phyloP scores from a whole-genome alignment of 2,888 invertebrate species.

The Platycnemis pennipes region DNA sequence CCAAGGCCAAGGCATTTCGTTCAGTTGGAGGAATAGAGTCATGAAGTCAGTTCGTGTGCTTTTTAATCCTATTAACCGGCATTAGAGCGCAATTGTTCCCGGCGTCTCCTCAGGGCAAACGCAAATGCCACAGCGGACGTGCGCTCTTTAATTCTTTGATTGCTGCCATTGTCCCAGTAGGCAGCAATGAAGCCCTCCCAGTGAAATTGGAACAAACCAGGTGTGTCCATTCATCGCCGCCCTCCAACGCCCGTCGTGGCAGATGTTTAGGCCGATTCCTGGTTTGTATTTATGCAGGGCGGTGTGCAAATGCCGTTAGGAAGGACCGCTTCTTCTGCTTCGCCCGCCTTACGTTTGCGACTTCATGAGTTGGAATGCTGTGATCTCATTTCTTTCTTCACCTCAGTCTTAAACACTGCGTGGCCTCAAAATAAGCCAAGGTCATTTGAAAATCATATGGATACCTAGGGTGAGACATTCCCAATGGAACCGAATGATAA shows the following conservation, averaged over 20 bases:
- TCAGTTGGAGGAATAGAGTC: too few relatives aligned
- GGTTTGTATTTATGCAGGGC: constrained; percentile 8
- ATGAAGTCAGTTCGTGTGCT: too few relatives aligned
- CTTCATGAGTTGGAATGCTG: constrained; percentile 19
- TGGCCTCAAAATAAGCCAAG: constrained; percentile 8
- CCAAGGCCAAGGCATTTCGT: too few relatives aligned
- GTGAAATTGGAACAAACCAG: constrained; percentile 26
- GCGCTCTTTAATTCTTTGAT: not conserved
- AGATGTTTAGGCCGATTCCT: constrained; percentile 19
- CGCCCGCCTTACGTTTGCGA: not conserved
- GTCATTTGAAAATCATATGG: not conserved
- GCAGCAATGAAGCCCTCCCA: not conserved
- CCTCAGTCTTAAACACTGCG: not conserved
- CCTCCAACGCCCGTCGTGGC: not conserved
- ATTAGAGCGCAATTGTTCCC: not conserved
- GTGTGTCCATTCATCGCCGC: not conserved
- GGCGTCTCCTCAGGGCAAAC: not conserved
- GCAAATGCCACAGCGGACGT: not conserved
- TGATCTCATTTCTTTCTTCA: constrained; percentile 12
- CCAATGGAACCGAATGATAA: not conserved
- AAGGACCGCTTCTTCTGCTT: not conserved
- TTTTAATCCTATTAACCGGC: not conserved
- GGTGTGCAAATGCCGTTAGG: constrained; percentile 12
- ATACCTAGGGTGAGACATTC: not conserved
- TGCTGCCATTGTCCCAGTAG: not conserved